Evolutionary conservation across 2,113 vertebrate species (phyloP).

Genomic region (Polyodon spathula): DNA sequence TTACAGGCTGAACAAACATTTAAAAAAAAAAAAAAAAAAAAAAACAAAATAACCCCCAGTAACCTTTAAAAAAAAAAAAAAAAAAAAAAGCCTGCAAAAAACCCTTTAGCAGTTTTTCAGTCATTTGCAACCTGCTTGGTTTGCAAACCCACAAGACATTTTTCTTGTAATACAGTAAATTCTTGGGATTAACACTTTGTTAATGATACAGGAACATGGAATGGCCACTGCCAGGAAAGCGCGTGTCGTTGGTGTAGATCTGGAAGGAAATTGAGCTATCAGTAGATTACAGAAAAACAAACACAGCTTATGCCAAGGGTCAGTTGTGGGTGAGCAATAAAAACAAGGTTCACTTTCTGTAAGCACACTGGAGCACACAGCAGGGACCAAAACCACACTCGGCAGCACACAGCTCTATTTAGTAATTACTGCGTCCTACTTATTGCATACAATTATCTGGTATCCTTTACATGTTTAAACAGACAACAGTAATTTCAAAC

Average conservation of each 20-base stretch:
- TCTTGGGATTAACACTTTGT: neutral
- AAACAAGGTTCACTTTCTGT: neutral
- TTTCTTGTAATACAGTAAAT: neutral
- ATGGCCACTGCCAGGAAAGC: neutral
- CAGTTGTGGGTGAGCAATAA: neutral
- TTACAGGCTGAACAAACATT: too few species aligned
- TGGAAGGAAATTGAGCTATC: neutral
- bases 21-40: too few species aligned
- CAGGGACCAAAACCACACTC: conserved; percentile 22
- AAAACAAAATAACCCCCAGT: too few species aligned
- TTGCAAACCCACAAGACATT: neutral
- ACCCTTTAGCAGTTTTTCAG: too few species aligned
- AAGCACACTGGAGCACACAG: conserved; percentile 37
- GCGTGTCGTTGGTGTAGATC: neutral
- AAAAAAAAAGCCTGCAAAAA: too few species aligned
- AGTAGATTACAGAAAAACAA: neutral
- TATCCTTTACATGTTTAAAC: too few species aligned
- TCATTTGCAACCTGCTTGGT: too few species aligned
- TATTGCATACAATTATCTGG: too few species aligned
- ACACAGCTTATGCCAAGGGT: conserved; percentile 1
- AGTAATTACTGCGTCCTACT: too few species aligned
- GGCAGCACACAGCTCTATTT: conserved; percentile 24
- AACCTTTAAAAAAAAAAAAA: too few species aligned
- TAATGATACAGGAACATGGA: neutral
- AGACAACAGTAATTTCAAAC: too few species aligned